A percentile compares a stretch with the other conserved stretches of the same genome.
Evolutionary conservation across 2,888 invertebrate genomes (phyloP).

Genomic region (Stegophylla sp.): DNA sequence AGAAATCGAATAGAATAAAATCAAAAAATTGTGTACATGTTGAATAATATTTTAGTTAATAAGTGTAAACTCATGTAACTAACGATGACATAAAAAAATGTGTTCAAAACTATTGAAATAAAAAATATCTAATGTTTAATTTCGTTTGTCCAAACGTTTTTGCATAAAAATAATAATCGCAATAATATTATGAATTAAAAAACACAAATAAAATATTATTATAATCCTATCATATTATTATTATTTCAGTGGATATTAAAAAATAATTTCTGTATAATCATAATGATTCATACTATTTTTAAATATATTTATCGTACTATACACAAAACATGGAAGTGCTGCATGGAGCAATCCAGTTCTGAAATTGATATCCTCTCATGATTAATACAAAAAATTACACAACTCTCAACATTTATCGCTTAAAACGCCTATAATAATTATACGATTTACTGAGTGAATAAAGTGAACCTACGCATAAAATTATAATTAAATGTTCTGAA

Average conservation of each 20-base stretch:
- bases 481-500: conserved; percentile 44
- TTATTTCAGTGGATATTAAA: not conserved
- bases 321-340: not conserved
- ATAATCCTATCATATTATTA: conserved; percentile 4
- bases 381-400: not conserved
- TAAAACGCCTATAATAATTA: not conserved
- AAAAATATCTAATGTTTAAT: not conserved
- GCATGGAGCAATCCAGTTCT: not conserved
- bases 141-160: not conserved
- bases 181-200: conserved; percentile 7
- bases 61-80: not conserved
- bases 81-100: not conserved
- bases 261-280: not conserved
- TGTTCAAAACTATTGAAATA: conserved; percentile 3
- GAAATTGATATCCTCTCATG: not conserved
- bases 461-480: conserved; percentile 8
- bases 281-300: not conserved
- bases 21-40: no score
- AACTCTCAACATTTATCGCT: conserved; percentile 45
- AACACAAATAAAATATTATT: not conserved
- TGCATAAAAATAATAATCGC: not conserved
- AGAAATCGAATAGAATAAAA: not conserved
- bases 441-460: not conserved
- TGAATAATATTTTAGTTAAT: no score
- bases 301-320: conserved; percentile 6